Base-by-base conservation (phyloP, 1,140 invertebrate genomes). In the Zaprionus africanus region DNA sequence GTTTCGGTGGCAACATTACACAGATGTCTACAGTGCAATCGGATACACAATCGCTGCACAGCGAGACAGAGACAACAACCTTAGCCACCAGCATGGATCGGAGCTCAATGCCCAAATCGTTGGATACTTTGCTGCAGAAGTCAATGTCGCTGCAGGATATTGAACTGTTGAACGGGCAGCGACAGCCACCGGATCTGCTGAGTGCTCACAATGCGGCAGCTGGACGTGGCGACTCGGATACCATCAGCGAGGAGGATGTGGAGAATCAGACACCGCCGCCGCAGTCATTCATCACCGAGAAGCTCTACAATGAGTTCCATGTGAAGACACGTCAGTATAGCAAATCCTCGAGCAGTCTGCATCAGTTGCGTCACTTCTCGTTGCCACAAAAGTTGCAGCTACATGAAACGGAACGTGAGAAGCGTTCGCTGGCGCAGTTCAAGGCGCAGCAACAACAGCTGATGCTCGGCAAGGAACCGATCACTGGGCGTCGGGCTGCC, bases 261-360 rank as follows among this genome's bases (percentile, higher is more conserved):
- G 91, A 92, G 58, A 91, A 92, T 64, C 81, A 87, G 57, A 82
- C 81, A 4, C 81, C 80, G n/a, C 77, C 78, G 6, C 94, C 94
- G 46, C 93, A 94, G 79, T 94, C 94, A 0, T 95, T 94, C 58
- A 95, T 95, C 24, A 95, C 94, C 36, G 94, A 95, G 73, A 95
- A 95, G 77, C 80, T 95, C 15, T 95, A 94, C 87, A 94, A 94
- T 17, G 94, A 95, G 88, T 95, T 95, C 70, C 94, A 95, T 70
- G 94, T 95, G 0, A 95, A 95, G 81, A 95, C 94, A 4, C 94
- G 94, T 62, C 93, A 94, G 74, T 93, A 94, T 1, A 94, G 94
- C 78, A 95, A 95, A 91, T 95, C 94, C 5, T 94, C 94, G 4
- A 94, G 94, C 4, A 95, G 94, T 81, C 85, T 95, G 64, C 92